phyloP scores from a whole-genome alignment of 2,113 vertebrate genomes.

The Dasyurus viverrinus region DNA sequence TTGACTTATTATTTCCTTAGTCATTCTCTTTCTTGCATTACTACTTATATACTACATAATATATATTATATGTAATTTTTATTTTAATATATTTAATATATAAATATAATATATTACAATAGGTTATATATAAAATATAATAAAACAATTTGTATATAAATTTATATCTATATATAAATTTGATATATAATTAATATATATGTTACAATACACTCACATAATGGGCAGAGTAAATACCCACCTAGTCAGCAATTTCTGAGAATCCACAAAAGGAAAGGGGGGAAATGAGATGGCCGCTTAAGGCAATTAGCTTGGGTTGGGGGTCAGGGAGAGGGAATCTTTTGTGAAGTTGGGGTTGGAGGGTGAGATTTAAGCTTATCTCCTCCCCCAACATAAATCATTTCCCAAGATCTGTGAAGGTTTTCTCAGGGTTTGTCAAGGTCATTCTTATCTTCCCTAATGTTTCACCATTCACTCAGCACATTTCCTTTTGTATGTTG shows the following conservation, averaged over 20 bases:
- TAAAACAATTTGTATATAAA: no score
- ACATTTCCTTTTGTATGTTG: conserved; percentile 29
- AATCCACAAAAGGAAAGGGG: background rate
- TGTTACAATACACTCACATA: background rate
- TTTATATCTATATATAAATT: no score
- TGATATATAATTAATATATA: no score
- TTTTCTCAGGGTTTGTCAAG: conserved; percentile 53
- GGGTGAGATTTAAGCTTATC: background rate
- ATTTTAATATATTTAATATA: no score
- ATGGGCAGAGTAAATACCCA: background rate
- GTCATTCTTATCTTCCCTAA: conserved; percentile 56
- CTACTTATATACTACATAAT: no score
- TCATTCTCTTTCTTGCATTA: background rate
- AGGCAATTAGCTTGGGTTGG: background rate
- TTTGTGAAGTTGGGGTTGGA: background rate
- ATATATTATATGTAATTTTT: no score
- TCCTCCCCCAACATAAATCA: background rate
- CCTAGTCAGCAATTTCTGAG: background rate
- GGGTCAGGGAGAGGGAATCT: background rate
- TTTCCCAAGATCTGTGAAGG: background rate
- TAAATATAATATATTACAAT: no score
- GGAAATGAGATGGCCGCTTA: background rate
- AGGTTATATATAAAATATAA: no score
- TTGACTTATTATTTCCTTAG: background rate
- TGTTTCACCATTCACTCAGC: conserved; percentile 34